Evolutionary conservation across 2,888 invertebrate genomes (phyloP).

Genomic region (Baccha elongata): DNA sequence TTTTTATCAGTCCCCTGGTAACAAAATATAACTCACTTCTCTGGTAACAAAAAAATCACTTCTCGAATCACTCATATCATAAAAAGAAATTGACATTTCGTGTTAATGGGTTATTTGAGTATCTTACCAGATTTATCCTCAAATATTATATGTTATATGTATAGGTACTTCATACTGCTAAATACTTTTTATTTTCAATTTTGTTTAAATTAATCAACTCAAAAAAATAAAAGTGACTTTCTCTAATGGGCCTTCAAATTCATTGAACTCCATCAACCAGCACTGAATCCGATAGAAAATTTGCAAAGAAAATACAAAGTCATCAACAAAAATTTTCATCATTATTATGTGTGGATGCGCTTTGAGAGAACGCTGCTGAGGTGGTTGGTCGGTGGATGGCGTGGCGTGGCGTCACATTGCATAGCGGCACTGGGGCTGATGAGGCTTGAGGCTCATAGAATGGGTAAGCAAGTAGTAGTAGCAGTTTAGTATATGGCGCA

Average conservation of each 20-base stretch:
- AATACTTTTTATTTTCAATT: too few relatives aligned
- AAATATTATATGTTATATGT: too few relatives aligned
- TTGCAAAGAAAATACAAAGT: slow-evolving; percentile 70
- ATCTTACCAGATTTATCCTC: too few relatives aligned
- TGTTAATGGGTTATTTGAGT: too few relatives aligned
- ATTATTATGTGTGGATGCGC: slow-evolving; percentile 70
- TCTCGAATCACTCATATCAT: too few relatives aligned
- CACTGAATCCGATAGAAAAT: slow-evolving; percentile 35
- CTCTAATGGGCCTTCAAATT: background rate
- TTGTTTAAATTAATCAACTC: too few relatives aligned
- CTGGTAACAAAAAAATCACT: too few relatives aligned
- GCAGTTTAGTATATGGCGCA: slow-evolving; percentile 15
- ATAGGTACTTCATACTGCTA: too few relatives aligned
- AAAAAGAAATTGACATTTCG: too few relatives aligned
- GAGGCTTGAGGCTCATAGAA: slow-evolving; percentile 57
- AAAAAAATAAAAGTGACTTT: too few relatives aligned
- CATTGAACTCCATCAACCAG: background rate
- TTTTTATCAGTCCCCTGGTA: too few relatives aligned
- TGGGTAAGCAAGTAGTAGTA: slow-evolving; percentile 23
- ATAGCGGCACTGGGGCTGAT: slow-evolving; percentile 8
- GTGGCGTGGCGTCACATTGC: background rate
- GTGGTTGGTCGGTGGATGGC: slow-evolving; percentile 45
- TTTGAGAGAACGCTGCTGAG: slow-evolving; percentile 61
- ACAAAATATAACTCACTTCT: too few relatives aligned
- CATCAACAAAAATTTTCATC: slow-evolving; percentile 69